Percentiles rank a stretch among this genome's conserved stretches.
Conservation (phyloP, 2,888 invertebrate genomes). For the Mellilla xanthometata region DNA sequence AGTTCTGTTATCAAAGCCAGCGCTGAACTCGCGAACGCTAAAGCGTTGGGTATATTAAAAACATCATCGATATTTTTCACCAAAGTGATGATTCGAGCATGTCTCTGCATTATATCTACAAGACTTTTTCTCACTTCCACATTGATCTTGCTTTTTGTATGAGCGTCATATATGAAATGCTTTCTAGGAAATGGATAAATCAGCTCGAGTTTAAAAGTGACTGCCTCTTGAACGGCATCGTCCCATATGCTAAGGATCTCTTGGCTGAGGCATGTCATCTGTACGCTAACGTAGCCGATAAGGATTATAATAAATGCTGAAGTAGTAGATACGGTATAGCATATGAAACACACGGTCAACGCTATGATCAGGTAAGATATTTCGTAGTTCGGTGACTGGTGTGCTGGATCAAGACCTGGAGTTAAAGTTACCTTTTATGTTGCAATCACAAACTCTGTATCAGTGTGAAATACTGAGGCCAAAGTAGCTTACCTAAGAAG, state of each 20-base stretch:
- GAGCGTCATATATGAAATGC: constrained; percentile 1
- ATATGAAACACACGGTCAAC: constrained; percentile 34
- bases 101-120: constrained; percentile 34
- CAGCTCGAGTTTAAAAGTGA: constrained; percentile 16
- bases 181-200: constrained; percentile 10
- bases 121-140: constrained; percentile 31
- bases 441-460: no score
- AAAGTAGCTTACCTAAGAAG: constrained; percentile 40
- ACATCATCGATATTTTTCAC: constrained; percentile 38
- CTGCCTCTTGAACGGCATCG: constrained; percentile 40
- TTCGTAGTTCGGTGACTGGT: constrained; percentile 54
- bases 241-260: constrained; percentile 51
- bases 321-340: constrained; percentile 46
- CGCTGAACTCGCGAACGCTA: constrained; percentile 43
- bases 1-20: constrained; percentile 41
- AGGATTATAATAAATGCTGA: constrained; percentile 48
- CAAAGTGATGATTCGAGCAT: constrained; percentile 32
- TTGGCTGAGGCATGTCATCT: constrained; percentile 50
- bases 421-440: neutral
- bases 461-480: no score
- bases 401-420: constrained; percentile 56
- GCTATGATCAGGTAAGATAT: constrained; percentile 37
- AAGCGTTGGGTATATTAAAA: constrained; percentile 42
- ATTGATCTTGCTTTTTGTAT: constrained; percentile 26
- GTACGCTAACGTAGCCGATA: constrained; percentile 55